Base-by-base conservation (phyloP, 2,888 invertebrate species). In the Lucinisca nassula region DNA sequence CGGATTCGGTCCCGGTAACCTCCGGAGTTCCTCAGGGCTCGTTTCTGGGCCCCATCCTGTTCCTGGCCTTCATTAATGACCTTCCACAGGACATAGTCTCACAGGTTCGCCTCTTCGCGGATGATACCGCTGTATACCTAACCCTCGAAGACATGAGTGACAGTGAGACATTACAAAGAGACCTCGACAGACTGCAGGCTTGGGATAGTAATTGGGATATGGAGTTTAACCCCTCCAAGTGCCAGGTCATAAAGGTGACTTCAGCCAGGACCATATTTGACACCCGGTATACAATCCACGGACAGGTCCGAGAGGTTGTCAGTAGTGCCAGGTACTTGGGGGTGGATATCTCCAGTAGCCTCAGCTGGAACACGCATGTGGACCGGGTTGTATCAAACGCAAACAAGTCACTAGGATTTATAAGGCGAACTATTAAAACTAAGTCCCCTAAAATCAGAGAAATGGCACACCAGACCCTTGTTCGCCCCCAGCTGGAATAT, bases 381-480 rank as follows among this genome's bases (percentile, higher is more conserved):
- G 27, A 58, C 58, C 12, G 14, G 27, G 14, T 58, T 3, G 14
- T 27, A 24, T 6, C 24, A 2, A 58, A 24, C 1, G 27, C 58
- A 58, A 51, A 51, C n/a, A 58, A 58, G 4, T 27, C 58, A 58
- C 58, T 58, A 2, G 14, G 58, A 6, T 58, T 58, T 27, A 24
- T 58, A 4, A 58, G 14, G 14, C 27, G 58, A 45, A 51, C 14
- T 51, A 3, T 61, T 27, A 61, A 61, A 24, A 61, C 61, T 14
- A 61, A 61, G 61, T 61, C 61, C 61, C 61, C 61, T 14, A 24
- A 61, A 61, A 27, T 61, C 61, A 14, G 61, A 61, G 61, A 61
- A 61, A 61, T 61, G 30, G 30, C 61, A 30, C 27, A 61, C 27
- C n/a, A 61, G 30, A 24, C 24, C 61, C 61, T 61, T 6, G 61